These are phyloP conservation scores for Megaceryle maxima DNA, from an alignment of 2,113 vertebrate species.

Conservation along the genomic window DNA sequence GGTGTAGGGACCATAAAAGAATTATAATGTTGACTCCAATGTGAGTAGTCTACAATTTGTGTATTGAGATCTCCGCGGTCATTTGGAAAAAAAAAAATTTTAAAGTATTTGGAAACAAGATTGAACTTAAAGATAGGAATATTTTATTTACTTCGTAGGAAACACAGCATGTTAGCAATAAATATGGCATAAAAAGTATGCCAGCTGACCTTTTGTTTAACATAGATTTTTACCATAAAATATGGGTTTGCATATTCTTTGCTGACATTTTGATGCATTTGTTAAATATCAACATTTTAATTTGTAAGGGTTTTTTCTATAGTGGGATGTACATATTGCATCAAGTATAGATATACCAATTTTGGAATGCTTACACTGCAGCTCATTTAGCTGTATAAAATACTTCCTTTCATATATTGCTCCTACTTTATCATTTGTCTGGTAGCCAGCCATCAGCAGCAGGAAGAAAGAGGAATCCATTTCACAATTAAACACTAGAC, in stretches of 20 bases:
- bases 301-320: background rate
- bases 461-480: background rate
- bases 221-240: background rate
- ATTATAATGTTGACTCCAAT: background rate
- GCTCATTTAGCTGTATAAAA: conserved; percentile 7
- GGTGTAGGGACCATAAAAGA: background rate
- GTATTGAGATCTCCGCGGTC: background rate
- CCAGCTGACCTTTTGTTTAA: conserved; percentile 20
- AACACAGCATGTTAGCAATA: background rate
- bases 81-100: background rate
- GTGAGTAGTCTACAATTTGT: background rate
- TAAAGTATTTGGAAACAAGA: background rate
- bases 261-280: background rate
- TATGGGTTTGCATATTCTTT: background rate
- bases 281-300: conserved; percentile 35
- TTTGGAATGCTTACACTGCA: background rate
- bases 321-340: background rate
- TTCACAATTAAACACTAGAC: background rate
- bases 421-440: background rate
- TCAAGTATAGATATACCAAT: background rate
- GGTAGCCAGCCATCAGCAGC: background rate
- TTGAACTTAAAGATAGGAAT: background rate
- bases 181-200: background rate
- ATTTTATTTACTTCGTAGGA: background rate
- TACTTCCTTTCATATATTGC: background rate